A percentile compares a stretch with the other conserved stretches of the same genome.
Conservation (phyloP, 64 coral and sea anemone species). For the Montipora foliosa region DNA sequence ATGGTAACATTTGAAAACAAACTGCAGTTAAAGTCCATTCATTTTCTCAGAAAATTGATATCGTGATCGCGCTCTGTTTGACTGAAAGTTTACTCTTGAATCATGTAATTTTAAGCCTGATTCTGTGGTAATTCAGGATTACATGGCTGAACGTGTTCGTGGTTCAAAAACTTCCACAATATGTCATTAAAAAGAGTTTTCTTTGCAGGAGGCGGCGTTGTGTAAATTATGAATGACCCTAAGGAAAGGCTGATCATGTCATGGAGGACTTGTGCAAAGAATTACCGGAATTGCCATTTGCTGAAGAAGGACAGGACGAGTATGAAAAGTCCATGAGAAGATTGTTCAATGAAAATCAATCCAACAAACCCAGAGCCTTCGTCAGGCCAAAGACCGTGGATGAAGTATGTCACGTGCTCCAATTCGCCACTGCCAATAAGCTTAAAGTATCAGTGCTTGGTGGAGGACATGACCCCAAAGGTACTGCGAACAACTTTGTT, state of each 20-base stretch:
- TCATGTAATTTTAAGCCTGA: no score
- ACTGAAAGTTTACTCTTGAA: no score
- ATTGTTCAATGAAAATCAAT: neutral
- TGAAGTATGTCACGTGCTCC: conserved; percentile 24
- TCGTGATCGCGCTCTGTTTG: no score
- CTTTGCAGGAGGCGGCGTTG: no score
- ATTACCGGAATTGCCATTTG: neutral
- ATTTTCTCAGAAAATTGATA: no score
- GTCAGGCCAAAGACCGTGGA: neutral
- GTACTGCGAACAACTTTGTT: neutral
- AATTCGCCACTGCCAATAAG: conserved; percentile 20
- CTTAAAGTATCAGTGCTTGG: conserved; percentile 35
- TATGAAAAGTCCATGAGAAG: conserved; percentile 2
- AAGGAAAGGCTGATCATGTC: neutral
- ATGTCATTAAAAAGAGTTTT: no score
- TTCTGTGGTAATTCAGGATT: no score
- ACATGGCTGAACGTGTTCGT: no score
- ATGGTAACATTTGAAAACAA: no score
- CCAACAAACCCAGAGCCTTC: conserved; percentile 13
- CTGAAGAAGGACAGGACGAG: conserved; percentile 3
- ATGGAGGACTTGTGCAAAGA: neutral
- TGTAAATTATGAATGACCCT: neutral
- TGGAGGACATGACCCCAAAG: conserved; percentile 39
- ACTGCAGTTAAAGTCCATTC: no score
- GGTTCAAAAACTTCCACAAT: no score